phyloP scores from a whole-genome alignment of 2,113 vertebrate genomes.

The Nothobranchius furzeri region DNA sequence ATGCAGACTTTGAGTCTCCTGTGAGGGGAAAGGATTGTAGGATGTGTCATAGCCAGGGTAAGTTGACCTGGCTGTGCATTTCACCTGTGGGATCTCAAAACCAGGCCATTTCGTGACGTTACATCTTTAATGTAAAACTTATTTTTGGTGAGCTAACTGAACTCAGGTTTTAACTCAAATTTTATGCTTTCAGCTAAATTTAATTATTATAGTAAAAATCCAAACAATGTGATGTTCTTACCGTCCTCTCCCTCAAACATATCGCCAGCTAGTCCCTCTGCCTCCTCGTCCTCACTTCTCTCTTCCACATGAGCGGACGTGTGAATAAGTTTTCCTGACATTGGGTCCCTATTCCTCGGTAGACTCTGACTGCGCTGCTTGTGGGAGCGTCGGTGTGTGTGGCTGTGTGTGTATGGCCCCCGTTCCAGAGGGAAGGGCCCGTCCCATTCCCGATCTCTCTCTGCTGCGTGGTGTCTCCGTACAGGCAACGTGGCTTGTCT shows the following conservation, averaged over 20 bases:
- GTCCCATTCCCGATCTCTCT: slow-evolving; percentile 81
- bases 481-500: slow-evolving; percentile 85
- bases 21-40: too few relatives aligned
- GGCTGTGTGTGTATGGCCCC: slow-evolving; percentile 73
- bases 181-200: too few relatives aligned
- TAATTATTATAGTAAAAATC: too few relatives aligned
- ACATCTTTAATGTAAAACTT: too few relatives aligned
- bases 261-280: slow-evolving; percentile 61
- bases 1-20: too few relatives aligned
- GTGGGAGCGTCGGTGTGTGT: slow-evolving; percentile 76
- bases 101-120: too few relatives aligned
- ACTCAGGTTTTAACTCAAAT: too few relatives aligned
- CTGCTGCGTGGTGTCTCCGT: slow-evolving; percentile 80
- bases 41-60: too few relatives aligned
- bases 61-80: too few relatives aligned
- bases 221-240: slow-evolving; percentile 38
- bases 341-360: slow-evolving; percentile 84
- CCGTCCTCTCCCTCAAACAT: slow-evolving; percentile 72
- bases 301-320: slow-evolving; percentile 77
- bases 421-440: slow-evolving; percentile 88
- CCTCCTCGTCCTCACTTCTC: slow-evolving; percentile 79
- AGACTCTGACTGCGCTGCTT: slow-evolving; percentile 90
- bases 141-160: too few relatives aligned
- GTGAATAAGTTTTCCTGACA: slow-evolving; percentile 68
- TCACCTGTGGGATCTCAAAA: too few relatives aligned